Evolutionary conservation across 2,113 vertebrate species (phyloP), one percentile per base, ranked within the genome.

Genomic region (Acanthisitta chloris): DNA sequence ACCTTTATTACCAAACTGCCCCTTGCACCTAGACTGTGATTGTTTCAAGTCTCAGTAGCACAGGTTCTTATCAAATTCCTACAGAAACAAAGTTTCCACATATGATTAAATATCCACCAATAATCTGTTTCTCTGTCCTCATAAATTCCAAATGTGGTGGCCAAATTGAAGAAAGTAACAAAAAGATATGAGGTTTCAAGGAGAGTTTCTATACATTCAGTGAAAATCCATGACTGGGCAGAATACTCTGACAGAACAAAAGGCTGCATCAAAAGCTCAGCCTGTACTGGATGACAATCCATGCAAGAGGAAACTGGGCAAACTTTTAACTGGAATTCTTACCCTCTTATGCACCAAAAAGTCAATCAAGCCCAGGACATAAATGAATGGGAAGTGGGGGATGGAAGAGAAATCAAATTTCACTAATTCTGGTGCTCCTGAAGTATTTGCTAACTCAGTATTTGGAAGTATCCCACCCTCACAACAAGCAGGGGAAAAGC

Each of bases 361-460:
- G 17, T 25, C 58, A 84, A 9, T 20, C 8, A 76, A 80, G 61
- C 2, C 31, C 38, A 45, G 36, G 61, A 74, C 21, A 43, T 29
- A 43, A 61, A 71, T 14, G 4, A 76, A 65, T 0, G 0, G 10
- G n/a, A 62, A 31, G 7, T 20, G 10, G 17, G 4, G 9, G 10
- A 20, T 5, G 21, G 45, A 25, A 26, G 34, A 29, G 10, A 43
- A 49, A 51, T 33, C 46, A 31, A 69, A 38, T 14, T 34, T 58
- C 21, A 12, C 29, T 57, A 25, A 21, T 57, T 49, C n/a, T 76
- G 42, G 38, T 62, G 29, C 61, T 67, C n/a, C 15, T 29, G 33
- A 88, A 83, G 36, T 62, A 43, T 55, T 51, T 81, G 33, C 20
- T 77, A 80, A 80, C 21, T 23, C 38, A 29, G 25, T 33, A 52